These are phyloP conservation scores for Mesorhabditis spiculigera DNA, from an alignment of 2,888 invertebrate species.

Conservation along the genomic window DNA sequence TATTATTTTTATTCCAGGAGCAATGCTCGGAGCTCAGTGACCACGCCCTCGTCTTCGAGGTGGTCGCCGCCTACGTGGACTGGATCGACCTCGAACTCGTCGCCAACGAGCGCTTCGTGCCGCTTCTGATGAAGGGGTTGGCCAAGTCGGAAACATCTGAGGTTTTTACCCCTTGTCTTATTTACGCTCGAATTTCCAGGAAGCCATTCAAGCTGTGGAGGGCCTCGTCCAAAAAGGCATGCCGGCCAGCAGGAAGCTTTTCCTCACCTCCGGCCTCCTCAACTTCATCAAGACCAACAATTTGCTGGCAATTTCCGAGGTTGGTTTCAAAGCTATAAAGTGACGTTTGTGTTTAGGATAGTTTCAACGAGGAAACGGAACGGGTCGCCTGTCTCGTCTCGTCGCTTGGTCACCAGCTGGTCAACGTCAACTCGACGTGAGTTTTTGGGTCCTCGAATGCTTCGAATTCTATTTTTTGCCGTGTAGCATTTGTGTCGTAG, in stretches of 20 bases:
- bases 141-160: constrained; percentile 27
- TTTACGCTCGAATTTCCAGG: constrained; percentile 15
- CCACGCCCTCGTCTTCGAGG: constrained; percentile 61
- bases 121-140: constrained; percentile 59
- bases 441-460: constrained; percentile 11
- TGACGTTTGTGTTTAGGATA: constrained; percentile 20
- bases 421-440: constrained; percentile 36
- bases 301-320: constrained; percentile 25
- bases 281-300: constrained; percentile 24
- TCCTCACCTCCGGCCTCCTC: constrained; percentile 58
- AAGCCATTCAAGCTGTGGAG: constrained; percentile 65
- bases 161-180: constrained; percentile 12
- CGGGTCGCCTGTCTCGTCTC: constrained; percentile 32
- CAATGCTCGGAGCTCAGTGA: constrained; percentile 15
- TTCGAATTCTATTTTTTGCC: constrained; percentile 4
- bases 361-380: constrained; percentile 28
- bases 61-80: constrained; percentile 65
- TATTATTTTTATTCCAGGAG: constrained; percentile 10
- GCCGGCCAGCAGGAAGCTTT: constrained; percentile 65
- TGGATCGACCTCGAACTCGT: constrained; percentile 68
- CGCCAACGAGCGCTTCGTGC: constrained; percentile 66
- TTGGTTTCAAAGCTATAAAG: constrained; percentile 7
- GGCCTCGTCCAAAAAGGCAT: constrained; percentile 67
- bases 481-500: constrained; percentile 17
- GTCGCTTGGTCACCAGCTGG: constrained; percentile 28